Evolutionary conservation across 37 sponge, comb jelly and placozoan genomes (phyloP), one percentile per base, ranked within the genome.

Genomic region (Theonella swinhoei): DNA sequence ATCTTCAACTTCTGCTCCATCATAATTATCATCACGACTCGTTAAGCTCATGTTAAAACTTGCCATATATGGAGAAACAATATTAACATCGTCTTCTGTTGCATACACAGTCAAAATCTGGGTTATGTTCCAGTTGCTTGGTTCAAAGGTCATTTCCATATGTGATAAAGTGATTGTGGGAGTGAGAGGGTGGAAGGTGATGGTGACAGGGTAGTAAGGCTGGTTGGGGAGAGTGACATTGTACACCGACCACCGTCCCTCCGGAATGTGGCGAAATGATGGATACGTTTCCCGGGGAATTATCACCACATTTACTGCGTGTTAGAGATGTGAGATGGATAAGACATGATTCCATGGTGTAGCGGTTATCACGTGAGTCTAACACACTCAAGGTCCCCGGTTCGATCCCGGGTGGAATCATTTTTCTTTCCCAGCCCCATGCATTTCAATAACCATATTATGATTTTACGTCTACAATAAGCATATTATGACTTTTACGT

Each of bases 191-290:
- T n/a, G 68, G 38, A 88, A 88, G 65, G 67, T 38, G 31, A 96
- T 82, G 60, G 75, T 77, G 42, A 93, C 89, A 8, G 85, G n/a
- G 33, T 54, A 7, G 32, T 68, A 82, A 32, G 97, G 97, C 0
- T 54, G 77, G 62, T 61, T 88, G 60, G 89, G 94, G 36, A 96
- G 87, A 0, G 80, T 70, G 70, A 96, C 75, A n/a, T 81, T 79
- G 62, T 88, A 96, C 58, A 88, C 88, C 31, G 79, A 73, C 89
- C 88, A 93, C 62, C 94, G 62, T 19, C 94, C 97, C 74, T 96
- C 97, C 17, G 97, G 97, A 42, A 96, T 88, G 42, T 87, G 37
- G 14, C 78, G 70, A 1, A 91, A 89, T 42, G 64, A 66, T 0
- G 94, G 93, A 42, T 90, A 89, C 3, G 47, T 61, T 59, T 93